Percentiles rank a stretch among this genome's conserved stretches.
Evolutionary conservation across 2,797 vertebrate species (phyloP).

Genomic region (Eupleurogrammus muticus): DNA sequence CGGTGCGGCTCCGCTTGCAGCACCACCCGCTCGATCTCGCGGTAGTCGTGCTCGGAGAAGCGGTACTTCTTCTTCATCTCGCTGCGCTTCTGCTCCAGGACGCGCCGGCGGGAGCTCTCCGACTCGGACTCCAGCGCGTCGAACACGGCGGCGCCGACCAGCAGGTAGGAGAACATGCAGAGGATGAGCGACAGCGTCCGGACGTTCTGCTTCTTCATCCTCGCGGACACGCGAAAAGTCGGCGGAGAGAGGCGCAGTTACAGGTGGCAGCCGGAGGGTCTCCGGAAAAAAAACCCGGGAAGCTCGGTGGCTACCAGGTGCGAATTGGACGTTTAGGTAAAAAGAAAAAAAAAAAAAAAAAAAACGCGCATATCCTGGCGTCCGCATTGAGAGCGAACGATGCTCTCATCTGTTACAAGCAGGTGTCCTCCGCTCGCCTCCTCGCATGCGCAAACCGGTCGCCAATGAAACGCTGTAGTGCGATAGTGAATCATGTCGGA

Average conservation of each 20-base stretch:
- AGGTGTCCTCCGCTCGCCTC: slow-evolving; percentile 48
- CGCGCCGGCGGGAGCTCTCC: slow-evolving; percentile 87
- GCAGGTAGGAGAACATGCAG: slow-evolving; percentile 93
- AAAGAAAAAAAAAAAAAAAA: not conserved
- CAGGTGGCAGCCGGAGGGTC: slow-evolving; percentile 56
- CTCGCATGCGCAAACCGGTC: slow-evolving; percentile 73
- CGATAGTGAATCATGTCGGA: slow-evolving; percentile 8
- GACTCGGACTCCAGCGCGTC: slow-evolving; percentile 94
- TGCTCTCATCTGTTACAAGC: slow-evolving; percentile 52
- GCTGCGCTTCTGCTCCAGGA: slow-evolving; percentile 90
- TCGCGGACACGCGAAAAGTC: slow-evolving; percentile 45
- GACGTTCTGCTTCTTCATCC: slow-evolving; percentile 92
- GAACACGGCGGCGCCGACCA: slow-evolving; percentile 94
- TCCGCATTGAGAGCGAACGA: slow-evolving; percentile 33
- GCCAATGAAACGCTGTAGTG: slow-evolving; percentile 21
- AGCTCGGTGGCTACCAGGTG: not conserved
- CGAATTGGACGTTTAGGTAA: not conserved
- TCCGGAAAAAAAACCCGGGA: slow-evolving; percentile 9
- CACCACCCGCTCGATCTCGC: slow-evolving; percentile 92
- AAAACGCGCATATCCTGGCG: slow-evolving; percentile 20
- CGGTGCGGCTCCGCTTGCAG: slow-evolving; percentile 91
- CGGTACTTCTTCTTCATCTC: slow-evolving; percentile 92
- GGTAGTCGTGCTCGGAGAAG: slow-evolving; percentile 91
- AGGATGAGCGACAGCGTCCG: slow-evolving; percentile 91
- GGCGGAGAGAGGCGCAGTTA: slow-evolving; percentile 47